Evolutionary conservation across 92 coral and sea anemone species (phyloP).

Genomic region (Porites cylindrica): DNA sequence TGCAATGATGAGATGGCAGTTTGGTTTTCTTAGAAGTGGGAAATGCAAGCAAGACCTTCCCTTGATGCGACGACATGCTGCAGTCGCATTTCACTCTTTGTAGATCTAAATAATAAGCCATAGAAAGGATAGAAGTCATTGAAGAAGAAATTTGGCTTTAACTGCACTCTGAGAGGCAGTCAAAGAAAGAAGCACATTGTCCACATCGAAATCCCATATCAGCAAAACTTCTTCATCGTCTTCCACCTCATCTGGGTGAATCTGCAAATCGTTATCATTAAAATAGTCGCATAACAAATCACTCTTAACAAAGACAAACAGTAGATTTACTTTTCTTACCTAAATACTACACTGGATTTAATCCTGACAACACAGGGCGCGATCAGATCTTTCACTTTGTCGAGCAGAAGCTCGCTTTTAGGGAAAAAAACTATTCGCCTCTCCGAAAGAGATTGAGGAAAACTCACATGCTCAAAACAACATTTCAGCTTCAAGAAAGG

Average conservation of each 20-base stretch:
- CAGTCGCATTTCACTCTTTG: no score
- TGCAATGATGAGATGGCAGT: no score
- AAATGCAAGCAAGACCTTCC: no score
- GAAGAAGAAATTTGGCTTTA: no score
- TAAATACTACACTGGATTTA: background rate
- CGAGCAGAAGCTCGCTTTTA: background rate
- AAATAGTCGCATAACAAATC: background rate
- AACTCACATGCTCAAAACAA: slow-evolving; percentile 8
- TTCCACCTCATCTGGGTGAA: slow-evolving; percentile 13
- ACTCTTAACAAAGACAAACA: background rate
- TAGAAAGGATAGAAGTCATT: no score
- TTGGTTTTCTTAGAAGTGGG: no score
- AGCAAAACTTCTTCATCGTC: background rate
- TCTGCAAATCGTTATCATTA: background rate
- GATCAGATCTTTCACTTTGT: background rate
- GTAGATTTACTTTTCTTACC: background rate
- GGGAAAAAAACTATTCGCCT: slow-evolving; percentile 1
- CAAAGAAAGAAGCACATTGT: background rate
- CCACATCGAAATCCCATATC: slow-evolving; percentile 4
- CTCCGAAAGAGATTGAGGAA: slow-evolving; percentile 3
- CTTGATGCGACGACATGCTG: no score
- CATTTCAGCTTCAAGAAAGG: slow-evolving; percentile 15
- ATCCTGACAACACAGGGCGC: slow-evolving; percentile 23
- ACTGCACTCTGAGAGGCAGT: slow-evolving; percentile 1
- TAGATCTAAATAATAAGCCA: no score